Evolutionary conservation across 2,113 vertebrate species (phyloP).

Genomic region (Bagarius yarrelli): DNA sequence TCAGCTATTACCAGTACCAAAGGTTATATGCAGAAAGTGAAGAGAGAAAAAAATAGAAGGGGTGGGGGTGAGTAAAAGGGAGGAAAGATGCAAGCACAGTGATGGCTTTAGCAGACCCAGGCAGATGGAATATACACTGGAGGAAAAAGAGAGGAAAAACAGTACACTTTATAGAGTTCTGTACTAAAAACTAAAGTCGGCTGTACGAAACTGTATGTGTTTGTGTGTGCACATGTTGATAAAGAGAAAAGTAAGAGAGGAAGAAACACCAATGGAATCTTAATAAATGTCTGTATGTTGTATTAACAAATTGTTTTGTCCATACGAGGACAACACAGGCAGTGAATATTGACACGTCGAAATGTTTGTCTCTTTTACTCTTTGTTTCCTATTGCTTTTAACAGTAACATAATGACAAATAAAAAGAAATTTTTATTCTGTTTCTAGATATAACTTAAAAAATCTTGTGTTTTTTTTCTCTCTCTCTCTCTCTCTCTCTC

Average conservation of each 20-base stretch:
- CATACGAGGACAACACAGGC: neutral
- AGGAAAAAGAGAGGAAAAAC: conserved; percentile 50
- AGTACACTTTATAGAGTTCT: conserved; percentile 44
- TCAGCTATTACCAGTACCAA: neutral
- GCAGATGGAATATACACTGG: conserved; percentile 50
- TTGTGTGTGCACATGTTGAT: conserved; percentile 21
- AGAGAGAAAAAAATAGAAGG: neutral
- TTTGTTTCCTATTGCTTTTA: neutral
- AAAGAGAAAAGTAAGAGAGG: neutral
- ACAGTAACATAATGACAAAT: neutral
- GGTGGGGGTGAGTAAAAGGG: neutral
- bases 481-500: neutral
- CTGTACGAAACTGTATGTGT: conserved; percentile 13
- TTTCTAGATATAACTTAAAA: neutral
- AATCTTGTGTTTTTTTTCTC: neutral
- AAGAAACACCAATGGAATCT: neutral
- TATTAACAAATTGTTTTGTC: conserved; percentile 12
- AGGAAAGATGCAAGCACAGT: conserved; percentile 36
- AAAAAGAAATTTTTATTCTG: neutral
- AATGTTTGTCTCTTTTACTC: neutral
- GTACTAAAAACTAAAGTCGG: conserved; percentile 42
- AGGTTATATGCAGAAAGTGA: neutral
- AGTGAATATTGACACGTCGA: neutral
- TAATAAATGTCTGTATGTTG: conserved; percentile 31
- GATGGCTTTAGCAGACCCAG: conserved; percentile 69